Base-by-base conservation (phyloP, 2,113 vertebrate species). In the Laterallus jamaicensis region DNA sequence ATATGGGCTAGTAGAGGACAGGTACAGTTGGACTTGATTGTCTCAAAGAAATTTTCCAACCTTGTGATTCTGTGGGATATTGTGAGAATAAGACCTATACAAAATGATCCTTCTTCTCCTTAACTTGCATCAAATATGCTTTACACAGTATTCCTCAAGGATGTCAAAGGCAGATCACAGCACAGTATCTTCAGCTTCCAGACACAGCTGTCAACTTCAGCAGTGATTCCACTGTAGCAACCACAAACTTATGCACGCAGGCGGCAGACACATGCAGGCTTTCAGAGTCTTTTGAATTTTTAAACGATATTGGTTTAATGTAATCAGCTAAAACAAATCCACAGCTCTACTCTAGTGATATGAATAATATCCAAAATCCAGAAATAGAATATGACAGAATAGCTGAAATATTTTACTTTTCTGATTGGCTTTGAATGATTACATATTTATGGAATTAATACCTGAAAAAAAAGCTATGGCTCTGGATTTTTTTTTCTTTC, bases 251-350 rank as follows among this genome's bases (percentile, higher is more conserved):
- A 87, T 22, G 63, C 68, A 88, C 54, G 28, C 14, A 88, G 58
- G 25, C 55, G 35, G 54, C 24, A 73, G 62, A 76, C 56, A 81
- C 47, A 56, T 31, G 37, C 26, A 79, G 78, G 28, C 39, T 81
- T 88, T 69, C 64, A 39, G 5, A 62, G 29, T 50, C 49, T 58
- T 86, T 42, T 82, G 49, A 86, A 71, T 83, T 90, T 77, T 83
- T 68, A 78, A 93, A 71, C 49, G 88, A 66, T 39, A 60, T 32
- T 79, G 19, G 25, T 92, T 94, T 76, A 90, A 59, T 50, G 29
- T 73, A 79, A 84, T 62, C 80, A 73, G 25, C 58, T 69, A 76
- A 94, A 94, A 86, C 62, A 92, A 92, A 89, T 91, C 77, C 66
- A 58, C 32, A 32, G 15, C n/a, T 12, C 39, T 90, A 20, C 40